phyloP scores from a whole-genome alignment of 2,113 vertebrate species.

The Scortum barcoo region DNA sequence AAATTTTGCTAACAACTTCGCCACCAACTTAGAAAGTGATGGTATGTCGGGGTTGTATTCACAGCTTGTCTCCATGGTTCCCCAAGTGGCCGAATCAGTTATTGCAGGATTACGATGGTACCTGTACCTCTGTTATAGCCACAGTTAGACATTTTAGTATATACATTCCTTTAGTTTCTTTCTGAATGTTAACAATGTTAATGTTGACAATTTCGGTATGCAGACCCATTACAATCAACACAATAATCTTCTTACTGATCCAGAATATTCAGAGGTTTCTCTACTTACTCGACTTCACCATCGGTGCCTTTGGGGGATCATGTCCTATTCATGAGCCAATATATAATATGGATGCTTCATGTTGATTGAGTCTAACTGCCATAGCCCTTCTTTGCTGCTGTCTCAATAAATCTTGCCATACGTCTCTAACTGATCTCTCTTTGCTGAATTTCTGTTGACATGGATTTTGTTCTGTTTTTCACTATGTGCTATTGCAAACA shows the following conservation, averaged over 20 bases:
- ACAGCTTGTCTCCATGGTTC: too few relatives aligned
- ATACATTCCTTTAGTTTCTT: background rate
- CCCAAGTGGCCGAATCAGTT: background rate
- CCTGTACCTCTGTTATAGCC: background rate
- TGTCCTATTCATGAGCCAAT: background rate
- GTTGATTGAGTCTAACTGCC: slow-evolving; percentile 1
- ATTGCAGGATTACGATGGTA: background rate
- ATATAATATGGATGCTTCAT: slow-evolving; percentile 5
- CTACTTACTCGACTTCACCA: background rate
- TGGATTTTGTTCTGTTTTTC: slow-evolving; percentile 17
- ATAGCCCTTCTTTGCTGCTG: background rate
- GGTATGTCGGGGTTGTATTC: too few relatives aligned
- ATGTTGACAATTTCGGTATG: too few relatives aligned
- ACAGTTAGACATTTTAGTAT: background rate
- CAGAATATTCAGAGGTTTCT: background rate
- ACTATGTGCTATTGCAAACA: background rate
- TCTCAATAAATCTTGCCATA: background rate
- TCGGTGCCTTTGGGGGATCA: background rate
- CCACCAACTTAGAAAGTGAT: too few relatives aligned
- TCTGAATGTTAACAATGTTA: too few relatives aligned
- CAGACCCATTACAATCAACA: background rate
- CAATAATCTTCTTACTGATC: background rate
- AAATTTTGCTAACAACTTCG: too few relatives aligned
- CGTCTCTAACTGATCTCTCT: background rate
- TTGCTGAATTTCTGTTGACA: background rate